These are phyloP conservation scores for Seladonia tumulorum DNA, from an alignment of 2,888 invertebrate genomes.

Conservation along the genomic window DNA sequence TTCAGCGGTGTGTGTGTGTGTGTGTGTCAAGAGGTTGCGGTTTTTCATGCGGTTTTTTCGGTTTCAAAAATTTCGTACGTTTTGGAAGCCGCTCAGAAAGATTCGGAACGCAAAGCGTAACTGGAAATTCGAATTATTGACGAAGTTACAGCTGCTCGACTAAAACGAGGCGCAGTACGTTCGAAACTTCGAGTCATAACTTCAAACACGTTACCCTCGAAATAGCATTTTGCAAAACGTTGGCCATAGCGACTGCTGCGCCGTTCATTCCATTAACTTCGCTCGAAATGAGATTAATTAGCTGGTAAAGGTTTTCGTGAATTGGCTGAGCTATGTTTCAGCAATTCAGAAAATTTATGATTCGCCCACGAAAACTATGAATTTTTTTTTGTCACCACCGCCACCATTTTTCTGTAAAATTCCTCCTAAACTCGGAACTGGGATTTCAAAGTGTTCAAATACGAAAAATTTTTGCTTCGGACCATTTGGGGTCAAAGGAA, in stretches of 20 bases:
- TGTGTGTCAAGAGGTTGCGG: too few relatives aligned
- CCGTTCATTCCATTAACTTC: background rate
- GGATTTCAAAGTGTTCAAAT: background rate
- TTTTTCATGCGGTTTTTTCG: background rate
- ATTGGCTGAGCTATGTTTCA: background rate
- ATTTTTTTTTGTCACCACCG: background rate
- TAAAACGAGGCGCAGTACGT: background rate
- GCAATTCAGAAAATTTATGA: background rate
- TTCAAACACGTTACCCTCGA: background rate
- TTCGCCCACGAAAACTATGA: background rate
- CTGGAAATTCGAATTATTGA: conserved; percentile 2
- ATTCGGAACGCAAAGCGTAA: background rate
- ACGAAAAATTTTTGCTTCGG: background rate
- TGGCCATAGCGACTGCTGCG: background rate
- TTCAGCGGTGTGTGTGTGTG: background rate
- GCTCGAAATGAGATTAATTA: background rate
- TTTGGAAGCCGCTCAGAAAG: background rate
- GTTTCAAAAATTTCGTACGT: background rate
- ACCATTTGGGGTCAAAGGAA: background rate
- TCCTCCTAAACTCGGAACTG: background rate
- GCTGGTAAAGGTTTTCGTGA: background rate
- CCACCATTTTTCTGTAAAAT: background rate
- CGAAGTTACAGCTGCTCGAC: background rate
- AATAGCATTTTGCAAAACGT: background rate
- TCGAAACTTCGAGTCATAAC: background rate